Base-by-base conservation (phyloP, 2,888 invertebrate genomes). In the Leptodirus hochenwartii region DNA sequence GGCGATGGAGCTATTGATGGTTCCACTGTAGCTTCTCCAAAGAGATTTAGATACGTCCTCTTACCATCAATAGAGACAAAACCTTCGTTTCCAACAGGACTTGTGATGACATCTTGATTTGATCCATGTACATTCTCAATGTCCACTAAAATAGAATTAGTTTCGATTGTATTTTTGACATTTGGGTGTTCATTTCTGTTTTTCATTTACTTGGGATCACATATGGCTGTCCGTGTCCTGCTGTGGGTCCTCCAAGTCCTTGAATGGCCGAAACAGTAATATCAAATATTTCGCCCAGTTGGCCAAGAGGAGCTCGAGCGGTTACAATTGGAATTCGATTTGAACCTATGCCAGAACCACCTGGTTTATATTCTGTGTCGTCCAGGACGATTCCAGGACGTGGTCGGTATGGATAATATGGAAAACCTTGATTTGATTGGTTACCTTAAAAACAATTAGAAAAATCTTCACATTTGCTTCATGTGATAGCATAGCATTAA, bases 51-150 rank as follows among this genome's bases (percentile, higher is more conserved):
- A 49, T 87, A 85, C 0, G 85, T 87, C 43, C 84, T 62, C 56
- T 87, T 82, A 20, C 88, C 88, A 48, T 88, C 87, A 33, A 88
- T 88, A 14, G 84, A 87, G 10, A 88, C 88, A 54, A 82, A 87
- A 15, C 84, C 80, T 46, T 85, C 77, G 26, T 76, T 74, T 11
- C 78, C 79, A 4, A 76, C 68, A 3, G 80, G 70, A 0, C 80
- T 75, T 3, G 84, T 69, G 30, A 87, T 82, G 27, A 84, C 79
- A 44, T 80, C 80, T 8, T 54, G 45, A n/a, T 38, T 36, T 20
- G 34, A 6, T 15, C 31, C 31, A 41, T 61, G 55, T 2, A 68
- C 58, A 36, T 64, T 63, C 31, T 67, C 63, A n/a, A 74, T 64
- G 45, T 72, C 71, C 3, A 74, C 72, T 68, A 51, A 2, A 57